These are phyloP conservation scores for Drosophila kepulauana DNA, from an alignment of 1,140 invertebrate species.

Conservation along the genomic window DNA sequence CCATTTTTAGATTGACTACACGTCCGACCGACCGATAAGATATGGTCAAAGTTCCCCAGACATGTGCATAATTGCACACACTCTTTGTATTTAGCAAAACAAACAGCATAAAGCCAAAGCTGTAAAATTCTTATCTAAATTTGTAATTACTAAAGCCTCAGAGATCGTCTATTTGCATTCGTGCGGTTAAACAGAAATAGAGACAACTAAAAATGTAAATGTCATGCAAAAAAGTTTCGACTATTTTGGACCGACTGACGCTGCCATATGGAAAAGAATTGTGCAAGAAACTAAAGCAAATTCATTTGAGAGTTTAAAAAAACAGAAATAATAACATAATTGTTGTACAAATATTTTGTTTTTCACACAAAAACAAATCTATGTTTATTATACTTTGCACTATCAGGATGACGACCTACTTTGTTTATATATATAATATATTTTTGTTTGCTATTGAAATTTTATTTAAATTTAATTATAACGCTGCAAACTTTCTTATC, in stretches of 20 bases:
- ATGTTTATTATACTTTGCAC: too few species aligned
- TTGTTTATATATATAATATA: too few species aligned
- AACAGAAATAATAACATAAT: too few species aligned
- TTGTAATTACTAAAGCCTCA: slow-evolving; percentile 18
- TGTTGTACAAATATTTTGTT: too few species aligned
- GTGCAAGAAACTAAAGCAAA: neutral
- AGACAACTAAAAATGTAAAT: slow-evolving; percentile 36
- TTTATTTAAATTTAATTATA: too few species aligned
- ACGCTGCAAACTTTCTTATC: too few species aligned
- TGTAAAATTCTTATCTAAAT: slow-evolving; percentile 44
- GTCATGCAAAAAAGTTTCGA: slow-evolving; percentile 18
- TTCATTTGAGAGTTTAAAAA: neutral
- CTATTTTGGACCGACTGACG: slow-evolving; percentile 1
- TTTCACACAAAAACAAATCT: too few species aligned
- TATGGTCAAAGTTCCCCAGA: slow-evolving; percentile 41
- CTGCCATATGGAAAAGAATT: neutral
- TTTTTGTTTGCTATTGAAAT: too few species aligned
- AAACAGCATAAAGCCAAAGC: neutral
- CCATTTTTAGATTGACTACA: slow-evolving; percentile 7
- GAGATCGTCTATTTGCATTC: slow-evolving; percentile 5
- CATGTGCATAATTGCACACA: slow-evolving; percentile 15
- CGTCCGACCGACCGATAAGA: slow-evolving; percentile 47
- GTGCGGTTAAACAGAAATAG: slow-evolving; percentile 32
- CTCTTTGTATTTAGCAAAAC: neutral
- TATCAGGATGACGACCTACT: too few species aligned